Conservation (phyloP, 2,888 invertebrate species). For the Lapara coniferarum region DNA sequence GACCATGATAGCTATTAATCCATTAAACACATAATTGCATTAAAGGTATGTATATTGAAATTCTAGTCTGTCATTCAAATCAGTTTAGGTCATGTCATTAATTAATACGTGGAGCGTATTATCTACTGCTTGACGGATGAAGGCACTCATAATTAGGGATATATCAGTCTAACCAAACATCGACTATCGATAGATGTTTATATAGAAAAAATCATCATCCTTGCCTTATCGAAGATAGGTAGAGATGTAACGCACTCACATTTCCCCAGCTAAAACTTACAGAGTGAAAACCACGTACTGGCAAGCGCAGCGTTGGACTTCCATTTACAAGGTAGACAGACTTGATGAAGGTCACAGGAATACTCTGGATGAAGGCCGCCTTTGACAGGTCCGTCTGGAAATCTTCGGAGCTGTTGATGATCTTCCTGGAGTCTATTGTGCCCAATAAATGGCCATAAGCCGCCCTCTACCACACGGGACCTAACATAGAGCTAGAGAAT, state of each 20-base stretch:
- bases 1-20: background rate
- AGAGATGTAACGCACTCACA: no score
- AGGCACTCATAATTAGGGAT: background rate
- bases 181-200: conserved; percentile 7
- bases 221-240: no score
- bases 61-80: background rate
- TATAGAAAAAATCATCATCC: background rate
- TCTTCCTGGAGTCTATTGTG: no score
- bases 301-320: no score
- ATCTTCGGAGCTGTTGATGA: no score
- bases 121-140: conserved; percentile 7
- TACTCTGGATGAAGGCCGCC: no score
- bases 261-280: no score
- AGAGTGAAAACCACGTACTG: no score
- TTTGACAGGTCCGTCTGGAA: no score
- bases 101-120: conserved; percentile 11
- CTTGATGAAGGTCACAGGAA: no score
- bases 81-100: conserved; percentile 1
- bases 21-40: background rate
- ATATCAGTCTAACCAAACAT: background rate
- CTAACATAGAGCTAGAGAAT: background rate
- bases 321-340: no score
- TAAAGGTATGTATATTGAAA: background rate
- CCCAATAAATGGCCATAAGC: background rate
- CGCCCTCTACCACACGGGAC: background rate